Evolutionary conservation across 2,888 invertebrate species (phyloP).

Genomic region (Peribatodes rhomboidaria): DNA sequence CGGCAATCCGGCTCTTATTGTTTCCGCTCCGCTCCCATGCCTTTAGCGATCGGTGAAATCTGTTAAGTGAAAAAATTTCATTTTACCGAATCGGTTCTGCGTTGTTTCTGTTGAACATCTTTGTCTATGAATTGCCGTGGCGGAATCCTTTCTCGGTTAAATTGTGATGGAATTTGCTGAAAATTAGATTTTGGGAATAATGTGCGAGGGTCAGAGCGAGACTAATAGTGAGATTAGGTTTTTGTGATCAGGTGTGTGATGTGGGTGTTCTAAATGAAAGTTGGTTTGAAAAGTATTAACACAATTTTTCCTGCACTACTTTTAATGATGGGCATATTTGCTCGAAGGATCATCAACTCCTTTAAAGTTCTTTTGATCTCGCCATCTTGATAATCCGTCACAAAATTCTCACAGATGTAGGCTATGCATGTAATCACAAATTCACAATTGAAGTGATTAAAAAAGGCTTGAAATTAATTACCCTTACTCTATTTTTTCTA

Average conservation of each 20-base stretch:
- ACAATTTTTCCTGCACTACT: not conserved
- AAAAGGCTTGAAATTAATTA: too few species aligned
- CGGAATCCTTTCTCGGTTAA: slow-evolving; percentile 62
- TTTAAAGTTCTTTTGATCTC: not conserved
- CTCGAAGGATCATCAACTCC: not conserved
- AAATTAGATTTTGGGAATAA: slow-evolving; percentile 74
- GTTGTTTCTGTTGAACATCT: slow-evolving; percentile 83
- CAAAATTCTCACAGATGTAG: too few species aligned
- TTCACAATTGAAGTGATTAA: too few species aligned
- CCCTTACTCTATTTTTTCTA: too few species aligned
- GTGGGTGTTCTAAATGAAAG: slow-evolving; percentile 27
- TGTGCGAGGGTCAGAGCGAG: slow-evolving; percentile 60
- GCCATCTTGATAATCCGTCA: too few species aligned
- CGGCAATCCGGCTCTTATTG: slow-evolving; percentile 69
- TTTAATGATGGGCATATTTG: not conserved
- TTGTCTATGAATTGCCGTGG: slow-evolving; percentile 76
- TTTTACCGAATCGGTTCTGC: slow-evolving; percentile 77
- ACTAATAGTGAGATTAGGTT: slow-evolving; percentile 67
- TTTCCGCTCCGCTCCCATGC: slow-evolving; percentile 73
- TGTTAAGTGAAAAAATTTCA: slow-evolving; percentile 74
- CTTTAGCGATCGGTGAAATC: slow-evolving; percentile 65
- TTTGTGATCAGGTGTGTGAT: slow-evolving; percentile 56
- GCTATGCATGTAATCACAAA: too few species aligned
- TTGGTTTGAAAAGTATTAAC: not conserved
- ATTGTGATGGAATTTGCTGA: slow-evolving; percentile 67